Base-by-base conservation (phyloP, 2,113 vertebrate genomes). In the Synchiropus splendidus region DNA sequence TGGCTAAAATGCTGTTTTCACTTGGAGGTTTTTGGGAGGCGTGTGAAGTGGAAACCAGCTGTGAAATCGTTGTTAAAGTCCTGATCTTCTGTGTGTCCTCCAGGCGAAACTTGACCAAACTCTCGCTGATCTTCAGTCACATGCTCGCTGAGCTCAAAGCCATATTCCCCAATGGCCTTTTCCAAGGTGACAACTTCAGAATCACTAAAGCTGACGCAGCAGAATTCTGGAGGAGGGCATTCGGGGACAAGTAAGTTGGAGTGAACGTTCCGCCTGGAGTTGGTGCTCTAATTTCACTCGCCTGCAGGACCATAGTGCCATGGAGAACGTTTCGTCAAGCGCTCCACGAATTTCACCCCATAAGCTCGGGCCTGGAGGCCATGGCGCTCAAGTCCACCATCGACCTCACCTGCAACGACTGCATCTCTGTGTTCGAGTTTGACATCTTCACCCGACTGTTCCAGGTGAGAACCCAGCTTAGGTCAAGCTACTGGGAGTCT, bases 341-440 rank as follows among this genome's bases (percentile, higher is more conserved):
- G 3, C 77, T 99, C 14, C 90, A 99, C 1, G 94, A 98, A 62
- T 95, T 98, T 13, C 95, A 99, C 46, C 92, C 93, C 0, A 98
- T 98, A 80, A 96, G 92, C 70, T 95, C 92, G 0, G 95, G 95
- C 8, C 79, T 99, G 58, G 95, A 99, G 54, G 95, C 95, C 72
- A 98, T 99, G 95, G 95, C 95, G 35, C 81, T 99, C 14, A 99
- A 99, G 55, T 99, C 95, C 38, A 99, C 95, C 5, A 99, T 98
- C 16, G 95, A 99, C 81, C 81, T 99, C 61, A 96, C 95, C 0
- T 99, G 95, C 85, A 99, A 99, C 12, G 95, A 99, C 70, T 98
- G 93, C 85, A 99, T 99, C 79, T 99, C 95, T 0, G 94, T 99
- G 0, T 99, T 99, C 54, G 95, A 99, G 74, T 99, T 99, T 10